Base-by-base conservation (phyloP, 2,113 vertebrate species). In the Percina caprodes region DNA sequence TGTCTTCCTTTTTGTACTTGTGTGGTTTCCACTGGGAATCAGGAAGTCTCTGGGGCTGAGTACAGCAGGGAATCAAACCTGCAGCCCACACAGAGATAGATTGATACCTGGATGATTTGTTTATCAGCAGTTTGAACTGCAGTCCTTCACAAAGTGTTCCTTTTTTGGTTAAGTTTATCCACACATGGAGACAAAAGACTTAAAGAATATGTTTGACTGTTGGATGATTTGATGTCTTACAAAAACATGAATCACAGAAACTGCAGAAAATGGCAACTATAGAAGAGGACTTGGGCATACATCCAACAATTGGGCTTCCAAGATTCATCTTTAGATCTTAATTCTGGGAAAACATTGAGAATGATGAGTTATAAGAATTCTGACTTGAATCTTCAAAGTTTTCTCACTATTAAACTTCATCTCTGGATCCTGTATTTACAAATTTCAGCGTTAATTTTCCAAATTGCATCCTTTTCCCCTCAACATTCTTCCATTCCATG, bases 81-180 rank as follows among this genome's bases (percentile, higher is more conserved):
- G 16, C 4, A 5, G 45, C 72, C 19, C 62, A 30, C 4, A 21
- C 26, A 56, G 23, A 46, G 30, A 46, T 33, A 6, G 46, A 69
- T 69, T 3, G 14, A 52, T 52, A 14, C 3, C 12, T 56, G 35
- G 10, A 23, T 51, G 60, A 77, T 14, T 49, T 55, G 70, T 74
- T 30, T n/a, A n/a, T n/a, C n/a, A n/a, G n/a, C n/a, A n/a, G n/a
- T n/a, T 80, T 49, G 49, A 80, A 56, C 19, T 14, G 26, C 68
- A 73, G 83, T 74, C 48, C 52, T 80, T 89, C 86, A 85, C 81
- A 66, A 91, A 86, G 80, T 90, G 78, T 84, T 87, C 72, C 80
- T 84, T 88, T 88, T 80, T 88, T 80, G 33, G 58, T 87, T 85
- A 39, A 62, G 39, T 72, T 63, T 52, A 68, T 82, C 48, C 1